Evolutionary conservation across 2,888 invertebrate genomes (phyloP).

Genomic region (Piscicola geometra): DNA sequence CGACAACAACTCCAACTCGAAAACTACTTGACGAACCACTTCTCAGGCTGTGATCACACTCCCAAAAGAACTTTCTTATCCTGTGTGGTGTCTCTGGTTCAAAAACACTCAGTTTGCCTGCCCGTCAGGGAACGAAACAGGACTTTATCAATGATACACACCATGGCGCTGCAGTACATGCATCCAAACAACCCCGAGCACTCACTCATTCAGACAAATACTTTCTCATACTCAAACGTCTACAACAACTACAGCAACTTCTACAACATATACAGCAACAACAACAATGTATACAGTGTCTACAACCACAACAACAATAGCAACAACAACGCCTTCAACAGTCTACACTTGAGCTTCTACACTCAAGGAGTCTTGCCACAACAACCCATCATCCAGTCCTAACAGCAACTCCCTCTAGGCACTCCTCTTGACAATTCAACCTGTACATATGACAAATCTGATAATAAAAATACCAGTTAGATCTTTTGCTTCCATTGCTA

Average conservation of each 20-base stretch:
- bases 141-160: conserved; percentile 86
- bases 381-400: neutral
- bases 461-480: too few species aligned
- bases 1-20: conserved; percentile 88
- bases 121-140: conserved; percentile 98
- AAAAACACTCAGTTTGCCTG: conserved; percentile 94
- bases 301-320: neutral
- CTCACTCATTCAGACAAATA: neutral
- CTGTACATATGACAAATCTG: too few species aligned
- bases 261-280: conserved; percentile 1
- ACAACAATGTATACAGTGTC: neutral
- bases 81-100: conserved; percentile 88
- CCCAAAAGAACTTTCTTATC: conserved; percentile 93
- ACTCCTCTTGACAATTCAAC: too few species aligned
- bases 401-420: neutral
- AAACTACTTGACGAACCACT: conserved; percentile 94
- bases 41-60: conserved; percentile 62
- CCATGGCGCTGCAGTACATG: conserved; percentile 63
- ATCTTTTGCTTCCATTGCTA: too few species aligned
- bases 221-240: neutral
- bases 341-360: neutral
- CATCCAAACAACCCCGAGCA: too few species aligned
- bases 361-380: neutral
- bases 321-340: neutral
- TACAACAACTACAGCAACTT: neutral